Percentiles rank a stretch among this genome's conserved stretches.
phyloP scores from a whole-genome alignment of 2,113 vertebrate species.

The Anthoscopus minutus region DNA sequence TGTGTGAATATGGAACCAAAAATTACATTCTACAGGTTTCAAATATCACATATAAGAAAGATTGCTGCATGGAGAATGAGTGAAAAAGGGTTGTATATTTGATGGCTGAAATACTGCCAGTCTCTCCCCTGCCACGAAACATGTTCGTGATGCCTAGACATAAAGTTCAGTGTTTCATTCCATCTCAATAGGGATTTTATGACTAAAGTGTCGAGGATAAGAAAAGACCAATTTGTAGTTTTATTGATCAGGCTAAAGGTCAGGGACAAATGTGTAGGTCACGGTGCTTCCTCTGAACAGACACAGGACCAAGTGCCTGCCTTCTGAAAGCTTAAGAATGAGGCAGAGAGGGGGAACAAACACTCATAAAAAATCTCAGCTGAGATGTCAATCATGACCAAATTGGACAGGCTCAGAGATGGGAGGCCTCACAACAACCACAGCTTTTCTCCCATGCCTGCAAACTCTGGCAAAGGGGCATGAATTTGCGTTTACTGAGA shows the following conservation, averaged over 20 bases:
- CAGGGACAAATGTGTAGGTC: constrained; percentile 66
- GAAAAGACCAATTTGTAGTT: constrained; percentile 69
- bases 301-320: not conserved
- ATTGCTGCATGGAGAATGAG: not conserved
- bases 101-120: constrained; percentile 51
- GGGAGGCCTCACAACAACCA: not conserved
- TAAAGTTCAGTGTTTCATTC: constrained; percentile 67
- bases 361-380: not conserved
- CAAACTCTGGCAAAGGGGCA: not conserved
- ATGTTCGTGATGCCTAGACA: constrained; percentile 56
- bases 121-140: constrained; percentile 27
- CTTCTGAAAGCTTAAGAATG: not conserved
- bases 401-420: not conserved
- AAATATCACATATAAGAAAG: constrained; percentile 9
- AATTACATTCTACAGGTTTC: not conserved
- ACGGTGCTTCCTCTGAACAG: constrained; percentile 34
- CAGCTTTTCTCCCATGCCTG: constrained; percentile 15
- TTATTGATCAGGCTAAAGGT: constrained; percentile 76
- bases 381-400: constrained; percentile 18
- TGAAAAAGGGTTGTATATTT: constrained; percentile 23
- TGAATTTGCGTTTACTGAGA: not conserved
- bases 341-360: not conserved
- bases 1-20: not conserved
- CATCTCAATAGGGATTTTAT: constrained; percentile 63
- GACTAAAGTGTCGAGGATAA: constrained; percentile 55